Evolutionary conservation across 2,888 invertebrate genomes (phyloP).

Genomic region (Philereme transversata): DNA sequence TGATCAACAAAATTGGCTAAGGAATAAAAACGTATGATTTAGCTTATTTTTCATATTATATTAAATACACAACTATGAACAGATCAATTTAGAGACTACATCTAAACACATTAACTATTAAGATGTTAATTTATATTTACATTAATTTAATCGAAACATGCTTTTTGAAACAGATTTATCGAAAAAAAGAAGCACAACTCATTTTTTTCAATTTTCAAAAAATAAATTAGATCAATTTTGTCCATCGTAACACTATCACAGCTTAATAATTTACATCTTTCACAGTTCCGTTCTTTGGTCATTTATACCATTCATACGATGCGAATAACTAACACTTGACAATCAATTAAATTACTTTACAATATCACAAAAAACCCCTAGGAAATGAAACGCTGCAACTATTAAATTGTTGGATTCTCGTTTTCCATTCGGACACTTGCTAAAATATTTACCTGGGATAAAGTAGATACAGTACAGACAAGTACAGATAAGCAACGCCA

Average conservation of each 20-base stretch:
- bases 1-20: neutral
- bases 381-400: too few relatives aligned
- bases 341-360: too few relatives aligned
- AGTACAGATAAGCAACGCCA: too few relatives aligned
- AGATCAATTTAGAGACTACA: slow-evolving; percentile 44
- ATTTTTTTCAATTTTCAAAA: too few relatives aligned
- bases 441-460: too few relatives aligned
- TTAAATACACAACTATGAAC: slow-evolving; percentile 64
- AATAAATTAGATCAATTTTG: slow-evolving; percentile 44
- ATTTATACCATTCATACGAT: slow-evolving; percentile 40
- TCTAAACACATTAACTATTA: slow-evolving; percentile 27
- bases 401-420: too few relatives aligned
- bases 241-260: slow-evolving; percentile 69
- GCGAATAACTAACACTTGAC: too few relatives aligned
- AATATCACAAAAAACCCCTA: too few relatives aligned
- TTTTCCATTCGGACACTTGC: too few relatives aligned
- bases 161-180: slow-evolving; percentile 32
- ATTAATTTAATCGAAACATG: slow-evolving; percentile 42
- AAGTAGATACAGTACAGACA: too few relatives aligned
- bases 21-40: neutral
- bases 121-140: slow-evolving; percentile 48
- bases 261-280: slow-evolving; percentile 72
- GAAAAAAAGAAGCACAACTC: slow-evolving; percentile 32
- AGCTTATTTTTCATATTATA: slow-evolving; percentile 44
- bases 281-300: slow-evolving; percentile 69